Conservation (phyloP, 2,888 invertebrate species). For the Tridacna crocea region DNA sequence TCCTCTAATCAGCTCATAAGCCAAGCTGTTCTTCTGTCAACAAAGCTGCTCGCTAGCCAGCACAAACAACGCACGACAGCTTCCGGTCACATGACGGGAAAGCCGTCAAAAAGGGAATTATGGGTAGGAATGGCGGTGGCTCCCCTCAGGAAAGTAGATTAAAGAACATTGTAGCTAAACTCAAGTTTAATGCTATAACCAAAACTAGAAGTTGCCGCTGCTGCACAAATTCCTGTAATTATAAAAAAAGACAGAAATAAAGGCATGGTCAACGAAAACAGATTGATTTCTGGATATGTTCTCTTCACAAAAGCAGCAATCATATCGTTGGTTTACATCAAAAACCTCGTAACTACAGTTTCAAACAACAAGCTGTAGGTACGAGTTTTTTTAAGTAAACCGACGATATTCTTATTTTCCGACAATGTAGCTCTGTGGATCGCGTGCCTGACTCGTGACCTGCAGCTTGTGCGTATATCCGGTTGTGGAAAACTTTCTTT, state of each 20-base stretch:
- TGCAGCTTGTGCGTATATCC: not conserved
- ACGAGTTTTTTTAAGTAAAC: too few species aligned
- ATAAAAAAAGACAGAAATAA: not conserved
- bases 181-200: constrained; percentile 83
- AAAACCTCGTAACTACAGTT: too few species aligned
- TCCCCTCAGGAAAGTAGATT: constrained; percentile 81
- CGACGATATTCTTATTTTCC: too few species aligned
- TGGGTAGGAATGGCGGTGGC: constrained; percentile 59
- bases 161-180: constrained; percentile 84
- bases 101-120: constrained; percentile 59
- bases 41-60: constrained; percentile 6
- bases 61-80: constrained; percentile 11
- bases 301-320: too few species aligned
- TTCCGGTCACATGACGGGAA: constrained; percentile 48
- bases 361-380: too few species aligned
- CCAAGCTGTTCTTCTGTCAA: not conserved
- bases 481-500: too few species aligned
- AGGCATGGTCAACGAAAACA: not conserved
- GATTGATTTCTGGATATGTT: too few species aligned
- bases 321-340: too few species aligned
- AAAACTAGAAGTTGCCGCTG: constrained; percentile 83
- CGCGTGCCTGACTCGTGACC: not conserved
- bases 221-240: constrained; percentile 83
- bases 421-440: too few species aligned
- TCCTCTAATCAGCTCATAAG: not conserved